Evolutionary conservation across 2,113 vertebrate species (phyloP), one percentile per base, ranked within the genome.

Genomic region (Cyrtonyx montezumae): DNA sequence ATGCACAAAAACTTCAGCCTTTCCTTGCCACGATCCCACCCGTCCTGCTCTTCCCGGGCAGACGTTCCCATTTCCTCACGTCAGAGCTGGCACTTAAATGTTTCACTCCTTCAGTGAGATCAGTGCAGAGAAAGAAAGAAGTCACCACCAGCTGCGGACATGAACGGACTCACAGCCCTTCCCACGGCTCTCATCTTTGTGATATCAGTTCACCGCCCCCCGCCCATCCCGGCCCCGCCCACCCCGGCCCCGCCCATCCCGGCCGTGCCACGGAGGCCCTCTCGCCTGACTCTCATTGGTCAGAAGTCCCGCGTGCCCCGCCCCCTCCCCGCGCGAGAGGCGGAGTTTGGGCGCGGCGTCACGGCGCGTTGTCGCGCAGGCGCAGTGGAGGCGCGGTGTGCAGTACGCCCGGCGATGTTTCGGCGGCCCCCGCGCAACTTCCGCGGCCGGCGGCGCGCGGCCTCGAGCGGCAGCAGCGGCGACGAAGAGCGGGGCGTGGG

Each of bases 351-450:
- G 11, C 3, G 1, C 7, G 16, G 4, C 4, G 48, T 3, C 21
- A 36, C 3, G 3, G 9, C 1, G 45, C 37, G 22, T 4, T 5
- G 0, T 1, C 0, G 84, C 53, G 84, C 85, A 2, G 36, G 81
- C 93, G 78, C 28, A 0, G 1, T 7, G 17, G 0, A 3, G 6
- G 0, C 3, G n/a, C 1, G 2, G 6, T 1, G 9, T 0, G 51
- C 13, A 4, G 1, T 1, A 11, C 3, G 3, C 1, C 21, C 1
- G 1, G 61, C 1, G 0, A 94, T 95, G 94, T 96, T 95, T 62
- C 84, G 92, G 19, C 84, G 95, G 0, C 65, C 87, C 0, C 89
- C 69, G 65, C 92, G 91, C 2, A 91, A 88, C 26, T 93, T 90
- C 71, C 80, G 93, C 28, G 83, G 71, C 9, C 91, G 91, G 63